Percentiles rank a stretch among this genome's conserved stretches.
These are phyloP conservation scores for western clawed frog (Xenopus tropicalis) DNA, from an alignment of 2,113 vertebrate species.

Conservation along the genomic window UCB_Xtro_10.0 CM004448.2:33849501-33850000, in stretches of 20 bases:
- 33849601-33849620: neutral
- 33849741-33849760: slow-evolving; percentile 39
- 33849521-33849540: slow-evolving; percentile 12
- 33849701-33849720: slow-evolving; percentile 10
- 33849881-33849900: neutral
- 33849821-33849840: slow-evolving; percentile 7
- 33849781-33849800: slow-evolving; percentile 17
- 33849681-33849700: neutral
- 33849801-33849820: slow-evolving; percentile 15
- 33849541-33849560: neutral
- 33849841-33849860: slow-evolving; percentile 1
- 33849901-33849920: slow-evolving; percentile 22
- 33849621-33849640: neutral
- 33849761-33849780: slow-evolving; percentile 33
- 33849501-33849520: slow-evolving; percentile 20
- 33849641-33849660: neutral
- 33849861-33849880: neutral
- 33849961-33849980: slow-evolving; percentile 42
- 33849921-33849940: slow-evolving; percentile 14
- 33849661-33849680: neutral
- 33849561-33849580: neutral
- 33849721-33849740: slow-evolving; percentile 22
- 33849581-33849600: neutral
- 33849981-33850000: slow-evolving; percentile 43
- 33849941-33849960: slow-evolving; percentile 33